Evolutionary conservation across 2,888 invertebrate genomes (phyloP).

Genomic region (Altica lythri): DNA sequence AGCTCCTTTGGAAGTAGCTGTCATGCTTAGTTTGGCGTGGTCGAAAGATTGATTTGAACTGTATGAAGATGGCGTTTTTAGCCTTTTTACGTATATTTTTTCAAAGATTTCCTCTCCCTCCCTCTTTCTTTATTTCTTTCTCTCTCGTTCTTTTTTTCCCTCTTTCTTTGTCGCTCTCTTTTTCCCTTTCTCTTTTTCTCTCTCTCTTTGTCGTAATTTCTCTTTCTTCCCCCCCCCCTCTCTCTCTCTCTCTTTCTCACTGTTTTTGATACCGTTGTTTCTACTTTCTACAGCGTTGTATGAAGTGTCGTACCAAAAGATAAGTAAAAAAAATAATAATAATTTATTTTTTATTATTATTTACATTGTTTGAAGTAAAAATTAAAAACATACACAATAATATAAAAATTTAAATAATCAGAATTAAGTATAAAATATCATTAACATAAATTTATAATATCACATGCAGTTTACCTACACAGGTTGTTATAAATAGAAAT

Average conservation of each 20-base stretch:
- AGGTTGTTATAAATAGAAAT: background rate
- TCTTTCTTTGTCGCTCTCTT: no score
- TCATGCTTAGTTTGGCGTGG: no score
- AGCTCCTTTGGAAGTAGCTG: no score
- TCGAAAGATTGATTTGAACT: no score
- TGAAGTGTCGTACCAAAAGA: background rate
- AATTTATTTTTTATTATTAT: slow-evolving; percentile 2
- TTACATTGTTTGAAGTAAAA: background rate
- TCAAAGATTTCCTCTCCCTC: no score
- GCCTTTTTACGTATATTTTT: no score
- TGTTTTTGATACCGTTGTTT: background rate
- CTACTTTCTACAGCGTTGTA: background rate
- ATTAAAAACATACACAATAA: background rate
- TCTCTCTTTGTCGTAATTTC: background rate
- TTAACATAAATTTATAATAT: slow-evolving; percentile 20
- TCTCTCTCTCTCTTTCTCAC: background rate
- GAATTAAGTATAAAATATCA: background rate
- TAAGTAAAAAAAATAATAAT: background rate
- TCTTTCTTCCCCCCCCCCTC: background rate
- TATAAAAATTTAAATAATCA: background rate
- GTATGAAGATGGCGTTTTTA: no score
- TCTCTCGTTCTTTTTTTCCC: no score
- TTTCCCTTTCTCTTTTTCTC: background rate
- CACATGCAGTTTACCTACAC: slow-evolving; percentile 28
- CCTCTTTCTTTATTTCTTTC: no score